Evolutionary conservation across 2,888 invertebrate genomes (phyloP).

Genomic region (Acanthacorydalis orientalis): DNA sequence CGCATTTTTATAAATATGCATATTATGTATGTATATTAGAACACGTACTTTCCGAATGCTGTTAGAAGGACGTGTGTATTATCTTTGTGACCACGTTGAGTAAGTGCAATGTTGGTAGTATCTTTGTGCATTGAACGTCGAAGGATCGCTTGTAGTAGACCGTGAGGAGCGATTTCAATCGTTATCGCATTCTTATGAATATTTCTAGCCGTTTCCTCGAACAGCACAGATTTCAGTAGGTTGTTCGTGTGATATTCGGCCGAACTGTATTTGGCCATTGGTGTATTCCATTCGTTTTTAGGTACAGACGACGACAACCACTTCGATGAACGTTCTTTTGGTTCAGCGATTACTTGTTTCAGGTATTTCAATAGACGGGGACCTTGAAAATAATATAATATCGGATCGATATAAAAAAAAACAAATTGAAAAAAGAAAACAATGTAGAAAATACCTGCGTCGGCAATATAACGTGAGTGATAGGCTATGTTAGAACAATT

Average conservation of each 20-base stretch:
- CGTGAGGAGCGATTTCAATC: slow-evolving; percentile 83
- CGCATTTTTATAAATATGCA: slow-evolving; percentile 34
- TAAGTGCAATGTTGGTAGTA: slow-evolving; percentile 59
- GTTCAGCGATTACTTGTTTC: slow-evolving; percentile 42
- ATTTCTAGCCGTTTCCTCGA: slow-evolving; percentile 65
- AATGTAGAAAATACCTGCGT: slow-evolving; percentile 30
- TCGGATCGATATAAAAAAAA: too few species aligned
- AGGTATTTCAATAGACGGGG: slow-evolving; percentile 47
- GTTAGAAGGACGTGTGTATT: slow-evolving; percentile 40
- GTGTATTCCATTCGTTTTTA: slow-evolving; percentile 48
- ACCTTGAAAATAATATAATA: slow-evolving; percentile 23
- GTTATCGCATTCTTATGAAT: slow-evolving; percentile 69
- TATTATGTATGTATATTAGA: background rate
- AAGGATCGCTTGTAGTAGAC: slow-evolving; percentile 73
- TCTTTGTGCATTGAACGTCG: slow-evolving; percentile 54
- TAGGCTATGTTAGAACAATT: slow-evolving; percentile 80
- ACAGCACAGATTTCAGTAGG: slow-evolving; percentile 46
- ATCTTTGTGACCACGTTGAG: slow-evolving; percentile 46
- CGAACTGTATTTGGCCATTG: slow-evolving; percentile 47
- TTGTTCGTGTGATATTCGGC: slow-evolving; percentile 85
- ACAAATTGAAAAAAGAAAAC: too few species aligned
- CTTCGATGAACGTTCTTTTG: slow-evolving; percentile 47
- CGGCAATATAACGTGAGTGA: slow-evolving; percentile 67
- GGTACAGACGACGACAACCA: slow-evolving; percentile 83
- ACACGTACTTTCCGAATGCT: slow-evolving; percentile 44